A percentile compares a stretch with the other conserved stretches of the same genome.
Evolutionary conservation across 2,113 vertebrate genomes (phyloP).

Genomic region (Nematolebias whitei): DNA sequence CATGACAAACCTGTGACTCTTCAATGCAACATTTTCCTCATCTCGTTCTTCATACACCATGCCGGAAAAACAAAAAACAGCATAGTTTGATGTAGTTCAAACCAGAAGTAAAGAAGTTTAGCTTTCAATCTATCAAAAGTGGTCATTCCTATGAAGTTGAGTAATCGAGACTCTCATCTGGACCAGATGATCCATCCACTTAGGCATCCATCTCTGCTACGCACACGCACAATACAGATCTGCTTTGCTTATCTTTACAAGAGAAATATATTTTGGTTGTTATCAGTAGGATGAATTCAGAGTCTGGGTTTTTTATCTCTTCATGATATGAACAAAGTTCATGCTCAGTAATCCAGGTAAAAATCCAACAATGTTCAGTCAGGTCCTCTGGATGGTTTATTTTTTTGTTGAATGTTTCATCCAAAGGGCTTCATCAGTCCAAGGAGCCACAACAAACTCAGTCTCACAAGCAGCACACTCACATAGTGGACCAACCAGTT

Average conservation of each 20-base stretch:
- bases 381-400: too few species aligned
- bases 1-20: not conserved
- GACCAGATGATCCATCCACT: conserved; percentile 57
- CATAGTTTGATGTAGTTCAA: conserved; percentile 4
- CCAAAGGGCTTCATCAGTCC: too few species aligned
- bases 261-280: conserved; percentile 37
- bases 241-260: conserved; percentile 33
- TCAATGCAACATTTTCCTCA: conserved; percentile 1
- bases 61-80: conserved; percentile 13
- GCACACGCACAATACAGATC: conserved; percentile 45
- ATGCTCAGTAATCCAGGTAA: too few species aligned
- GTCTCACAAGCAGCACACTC: too few species aligned
- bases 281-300: conserved; percentile 29
- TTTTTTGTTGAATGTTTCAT: too few species aligned
- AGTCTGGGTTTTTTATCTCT: too few species aligned
- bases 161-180: conserved; percentile 58
- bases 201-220: conserved; percentile 50
- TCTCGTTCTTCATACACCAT: conserved; percentile 15
- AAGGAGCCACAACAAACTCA: too few species aligned
- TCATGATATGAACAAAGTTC: too few species aligned
- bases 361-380: too few species aligned
- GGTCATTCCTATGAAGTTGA: conserved; percentile 42
- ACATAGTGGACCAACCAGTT: too few species aligned
- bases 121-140: conserved; percentile 23
- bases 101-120: conserved; percentile 18